phyloP scores from a whole-genome alignment of 2,888 invertebrate species.

The Orthonevra nobilis region DNA sequence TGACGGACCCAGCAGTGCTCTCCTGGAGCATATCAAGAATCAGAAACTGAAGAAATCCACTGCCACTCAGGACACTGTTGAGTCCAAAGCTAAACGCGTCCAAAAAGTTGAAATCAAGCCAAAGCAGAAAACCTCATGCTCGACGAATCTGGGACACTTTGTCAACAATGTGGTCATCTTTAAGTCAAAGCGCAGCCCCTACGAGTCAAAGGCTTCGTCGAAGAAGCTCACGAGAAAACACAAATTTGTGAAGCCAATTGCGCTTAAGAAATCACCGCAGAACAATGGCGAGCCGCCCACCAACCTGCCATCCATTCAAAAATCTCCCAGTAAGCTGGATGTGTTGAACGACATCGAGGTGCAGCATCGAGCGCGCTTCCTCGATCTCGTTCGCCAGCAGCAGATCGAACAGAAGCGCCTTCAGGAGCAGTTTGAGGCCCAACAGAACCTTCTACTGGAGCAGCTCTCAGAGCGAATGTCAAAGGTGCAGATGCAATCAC shows the following conservation, averaged over 20 bases:
- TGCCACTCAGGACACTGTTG: conserved; percentile 76
- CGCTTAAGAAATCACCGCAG: conserved; percentile 38
- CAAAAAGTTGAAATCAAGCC: conserved; percentile 72
- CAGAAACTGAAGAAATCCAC: conserved; percentile 63
- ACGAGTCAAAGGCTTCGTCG: conserved; percentile 62
- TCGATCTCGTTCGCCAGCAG: conserved; percentile 83
- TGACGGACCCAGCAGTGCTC: conserved; percentile 87
- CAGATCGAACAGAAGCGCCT: conserved; percentile 84
- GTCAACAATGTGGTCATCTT: conserved; percentile 37
- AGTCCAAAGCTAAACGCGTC: conserved; percentile 78
- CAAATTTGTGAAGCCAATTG: conserved; percentile 51
- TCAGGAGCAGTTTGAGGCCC: conserved; percentile 85
- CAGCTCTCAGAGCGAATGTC: conserved; percentile 75
- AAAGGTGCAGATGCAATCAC: conserved; percentile 57
- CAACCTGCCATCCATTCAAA: conserved; percentile 4
- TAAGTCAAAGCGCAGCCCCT: conserved; percentile 71
- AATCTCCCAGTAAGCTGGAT: conserved; percentile 34
- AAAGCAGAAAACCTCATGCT: conserved; percentile 47
- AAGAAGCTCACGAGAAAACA: conserved; percentile 60
- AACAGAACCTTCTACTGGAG: conserved; percentile 83
- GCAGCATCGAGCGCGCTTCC: conserved; percentile 85
- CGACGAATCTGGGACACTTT: conserved; percentile 41
- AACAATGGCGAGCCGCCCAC: neutral
- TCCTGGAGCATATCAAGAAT: conserved; percentile 80
- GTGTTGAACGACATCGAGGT: conserved; percentile 80